These are phyloP conservation scores for Patiria miniata DNA, from an alignment of 35 echinoderm and acorn worm genomes.

Conservation along the genomic window DNA sequence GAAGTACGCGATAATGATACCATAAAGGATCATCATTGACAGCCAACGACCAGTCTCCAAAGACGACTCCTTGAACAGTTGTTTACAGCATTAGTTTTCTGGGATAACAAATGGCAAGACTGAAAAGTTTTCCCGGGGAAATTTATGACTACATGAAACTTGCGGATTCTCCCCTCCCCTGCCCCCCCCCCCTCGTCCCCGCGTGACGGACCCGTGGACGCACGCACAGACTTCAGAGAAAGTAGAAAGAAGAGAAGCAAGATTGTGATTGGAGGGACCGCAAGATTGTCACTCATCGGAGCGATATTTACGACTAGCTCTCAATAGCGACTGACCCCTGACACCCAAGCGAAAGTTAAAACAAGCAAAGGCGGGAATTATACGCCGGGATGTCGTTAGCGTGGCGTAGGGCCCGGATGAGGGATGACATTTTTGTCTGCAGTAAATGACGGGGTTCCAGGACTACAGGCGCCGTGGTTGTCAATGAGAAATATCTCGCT, in stretches of 20 bases:
- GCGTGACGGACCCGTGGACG: no score
- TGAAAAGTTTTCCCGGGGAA: neutral
- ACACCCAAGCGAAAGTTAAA: slow-evolving; percentile 12
- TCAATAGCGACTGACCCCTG: neutral
- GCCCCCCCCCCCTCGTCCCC: no score
- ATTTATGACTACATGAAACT: slow-evolving; percentile 19
- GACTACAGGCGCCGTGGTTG: neutral
- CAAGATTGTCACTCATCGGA: neutral
- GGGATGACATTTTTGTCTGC: slow-evolving; percentile 17
- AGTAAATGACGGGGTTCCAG: neutral
- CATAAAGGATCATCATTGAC: no score
- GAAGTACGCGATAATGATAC: no score
- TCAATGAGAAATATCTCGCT: slow-evolving; percentile 17
- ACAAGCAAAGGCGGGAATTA: slow-evolving; percentile 24
- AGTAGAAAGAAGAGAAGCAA: no score
- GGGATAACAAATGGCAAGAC: slow-evolving; percentile 25
- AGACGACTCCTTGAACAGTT: no score
- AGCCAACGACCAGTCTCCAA: no score
- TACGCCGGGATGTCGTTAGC: neutral
- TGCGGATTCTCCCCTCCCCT: neutral
- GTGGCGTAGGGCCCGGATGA: neutral
- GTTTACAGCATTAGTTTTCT: slow-evolving; percentile 3
- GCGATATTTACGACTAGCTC: slow-evolving; percentile 12
- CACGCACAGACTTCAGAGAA: no score
- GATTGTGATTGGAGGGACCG: neutral